Conservation (phyloP, 2,113 vertebrate species). For the Phoenicopterus ruber region DNA sequence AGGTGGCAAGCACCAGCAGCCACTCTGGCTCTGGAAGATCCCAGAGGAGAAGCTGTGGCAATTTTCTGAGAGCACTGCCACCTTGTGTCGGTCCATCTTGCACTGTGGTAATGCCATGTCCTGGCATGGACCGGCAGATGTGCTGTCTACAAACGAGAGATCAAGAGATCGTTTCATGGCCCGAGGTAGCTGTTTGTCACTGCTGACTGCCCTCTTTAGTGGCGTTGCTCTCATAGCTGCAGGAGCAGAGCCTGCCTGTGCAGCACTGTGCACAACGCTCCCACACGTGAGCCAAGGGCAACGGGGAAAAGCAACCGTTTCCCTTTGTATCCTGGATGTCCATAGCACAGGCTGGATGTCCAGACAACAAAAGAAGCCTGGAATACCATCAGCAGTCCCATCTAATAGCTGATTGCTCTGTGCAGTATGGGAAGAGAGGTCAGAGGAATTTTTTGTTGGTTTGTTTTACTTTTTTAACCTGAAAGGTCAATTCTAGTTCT, state of each 20-base stretch:
- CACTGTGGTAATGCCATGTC: fast-evolving
- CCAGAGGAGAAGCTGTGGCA: not conserved
- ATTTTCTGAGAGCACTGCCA: slow-evolving; percentile 28
- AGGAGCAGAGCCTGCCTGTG: not conserved
- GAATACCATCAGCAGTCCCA: not conserved
- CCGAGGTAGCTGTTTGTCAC: not conserved
- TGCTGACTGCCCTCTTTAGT: not conserved
- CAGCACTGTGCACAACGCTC: fast-evolving
- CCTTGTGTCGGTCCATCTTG: not conserved
- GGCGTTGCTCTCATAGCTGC: not conserved
- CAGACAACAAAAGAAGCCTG: not conserved
- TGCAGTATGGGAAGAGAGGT: not conserved
- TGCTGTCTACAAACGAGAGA: fast-evolving
- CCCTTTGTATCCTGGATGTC: not conserved
- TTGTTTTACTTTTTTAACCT: not conserved
- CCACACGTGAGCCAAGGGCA: fast-evolving
- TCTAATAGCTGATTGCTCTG: not conserved
- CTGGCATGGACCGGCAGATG: fast-evolving
- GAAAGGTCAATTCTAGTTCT: not conserved
- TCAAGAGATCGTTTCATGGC: fast-evolving
- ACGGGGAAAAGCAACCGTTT: fast-evolving
- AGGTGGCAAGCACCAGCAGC: not conserved
- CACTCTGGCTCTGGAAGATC: not conserved
- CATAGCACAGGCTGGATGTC: not conserved
- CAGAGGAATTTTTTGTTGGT: not conserved